Base-by-base conservation (phyloP, 2,888 invertebrate genomes). In the Blomia tropicalis region DNA sequence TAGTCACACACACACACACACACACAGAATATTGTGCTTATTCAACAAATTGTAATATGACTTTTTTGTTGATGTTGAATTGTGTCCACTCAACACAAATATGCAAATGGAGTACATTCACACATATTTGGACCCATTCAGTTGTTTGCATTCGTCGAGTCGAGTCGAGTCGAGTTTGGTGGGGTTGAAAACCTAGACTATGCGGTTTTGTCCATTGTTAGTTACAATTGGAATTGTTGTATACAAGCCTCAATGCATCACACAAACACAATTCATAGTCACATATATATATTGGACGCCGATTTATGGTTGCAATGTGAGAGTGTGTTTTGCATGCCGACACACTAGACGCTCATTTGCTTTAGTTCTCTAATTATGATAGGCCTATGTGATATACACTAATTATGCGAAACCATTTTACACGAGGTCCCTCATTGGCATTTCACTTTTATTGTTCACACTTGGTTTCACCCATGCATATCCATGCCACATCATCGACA, bases 281-380 rank as follows among this genome's bases (percentile, higher is more conserved):
- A n/a, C n/a, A n/a, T n/a, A n/a, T n/a, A n/a, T n/a, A n/a, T n/a
- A n/a, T n/a, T n/a, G n/a, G n/a, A n/a, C n/a, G n/a, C n/a, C n/a
- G n/a, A n/a, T n/a, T n/a, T n/a, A n/a, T n/a, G n/a, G n/a, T n/a
- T n/a, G n/a, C n/a, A n/a, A 36, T 17, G 36, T 11, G 36, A 11
- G 36, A 11, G 36, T 36, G 36, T 36, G 36, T 17, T 11, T 36
- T 36, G 17, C 7, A 11, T 36, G 17, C 7, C 36, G 36, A 17
- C 36, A 36, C 36, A 11, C 36, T 7, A n/a, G n/a, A n/a, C n/a
- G n/a, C n/a, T n/a, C n/a, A n/a, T n/a, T n/a, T n/a, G n/a, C n/a
- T n/a, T n/a, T n/a, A n/a, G n/a, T n/a, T n/a, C n/a, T n/a, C n/a
- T 47, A 47, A 47, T 47, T 47, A 47, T 47, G 51, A 47, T 47